Base-by-base conservation (phyloP, 2,888 invertebrate species). In the Drosophila anomelani region DNA sequence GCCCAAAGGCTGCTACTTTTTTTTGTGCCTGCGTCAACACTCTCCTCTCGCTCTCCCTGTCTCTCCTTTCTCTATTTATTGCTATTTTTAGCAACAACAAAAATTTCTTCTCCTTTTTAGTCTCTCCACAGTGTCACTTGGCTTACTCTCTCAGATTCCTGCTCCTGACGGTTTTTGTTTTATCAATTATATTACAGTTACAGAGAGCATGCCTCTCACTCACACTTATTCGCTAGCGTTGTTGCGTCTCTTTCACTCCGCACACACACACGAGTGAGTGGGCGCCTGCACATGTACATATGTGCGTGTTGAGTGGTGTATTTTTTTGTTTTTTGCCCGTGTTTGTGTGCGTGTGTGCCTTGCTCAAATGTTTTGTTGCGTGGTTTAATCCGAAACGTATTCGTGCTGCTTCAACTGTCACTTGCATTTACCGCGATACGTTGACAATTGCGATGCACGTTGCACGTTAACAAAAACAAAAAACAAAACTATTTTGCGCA, bases 71-170 rank as follows among this genome's bases (percentile, higher is more conserved):
- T 77, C 68, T 75, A 77, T 81, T 88, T 85, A 73, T 85, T 80
- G 76, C 89, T 89, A 88, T 88, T 89, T 89, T 78, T 89, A 89
- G 88, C 77, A 78, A 73, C 81, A 81, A 75, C 51, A 64, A 68
- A 51, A 53, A n/a, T 84, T 84, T 72, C 76, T 51, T 43, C 57
- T 67, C 51, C 38, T 68, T 44, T 34, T 39, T 29, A 13, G 44
- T 47, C 36, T 41, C 29, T 56, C 43, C n/a, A 36, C 43, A 44
- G 51, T 34, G 36, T 55, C 43, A 41, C 54, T 49, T 43, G 43
- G 26, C 55, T 62, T 23, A 23, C 61, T 44, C 46, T 43, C 43
- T 49, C 41, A 41, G 69, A 49, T 51, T 43, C 51, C 44, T 47
- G 61, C 38, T 38, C 55, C 46, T 70, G 39, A 49, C 20, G 43